Base-by-base conservation (phyloP, 2,797 vertebrate genomes). In the Antennarius maculatus region DNA sequence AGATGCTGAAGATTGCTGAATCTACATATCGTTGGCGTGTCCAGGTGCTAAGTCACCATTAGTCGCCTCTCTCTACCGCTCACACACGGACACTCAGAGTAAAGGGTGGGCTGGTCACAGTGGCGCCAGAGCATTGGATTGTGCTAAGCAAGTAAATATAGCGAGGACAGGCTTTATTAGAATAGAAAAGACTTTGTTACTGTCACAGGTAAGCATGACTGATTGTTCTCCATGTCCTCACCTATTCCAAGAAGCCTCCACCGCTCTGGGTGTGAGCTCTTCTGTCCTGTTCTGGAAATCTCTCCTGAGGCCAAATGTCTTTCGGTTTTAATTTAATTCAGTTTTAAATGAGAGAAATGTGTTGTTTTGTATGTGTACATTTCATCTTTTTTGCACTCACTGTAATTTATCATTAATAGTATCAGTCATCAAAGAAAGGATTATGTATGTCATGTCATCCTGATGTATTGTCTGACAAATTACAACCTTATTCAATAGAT, bases 71-170 rank as follows among this genome's bases (percentile, higher is more conserved):
- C 61, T 71, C 69, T 66, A 58, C 48, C 8, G 56, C 63, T 62
- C 66, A 74, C 65, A 48, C 53, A 66, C 72, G 58, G 50, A 17
- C 74, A 53, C 72, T 54, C 61, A 66, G 12, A 52, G 42, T 39
- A 16, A 39, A 39, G 54, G 18, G 48, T 42, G 45, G 68, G 53
- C 76, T 79, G 86, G 89, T 89, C 86, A 84, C 86, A 78, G 80
- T 37, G 73, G 86, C 69, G 82, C 86, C 82, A 74, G 88, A 87
- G 88, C 91, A 87, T 59, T 88, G 86, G 88, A 86, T 87, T 90
- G 90, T 92, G 84, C 75, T 90, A 89, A 92, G 84, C 86, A 88
- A 89, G 83, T 93, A 93, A 93, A 92, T 92, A 91, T 90, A 90
- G 89, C 64, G 71, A 72, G 81, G 84, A 88, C 86, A 88, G 80